Base-by-base conservation (phyloP, 1,140 invertebrate species). In the Aphidius gifuensis region DNA sequence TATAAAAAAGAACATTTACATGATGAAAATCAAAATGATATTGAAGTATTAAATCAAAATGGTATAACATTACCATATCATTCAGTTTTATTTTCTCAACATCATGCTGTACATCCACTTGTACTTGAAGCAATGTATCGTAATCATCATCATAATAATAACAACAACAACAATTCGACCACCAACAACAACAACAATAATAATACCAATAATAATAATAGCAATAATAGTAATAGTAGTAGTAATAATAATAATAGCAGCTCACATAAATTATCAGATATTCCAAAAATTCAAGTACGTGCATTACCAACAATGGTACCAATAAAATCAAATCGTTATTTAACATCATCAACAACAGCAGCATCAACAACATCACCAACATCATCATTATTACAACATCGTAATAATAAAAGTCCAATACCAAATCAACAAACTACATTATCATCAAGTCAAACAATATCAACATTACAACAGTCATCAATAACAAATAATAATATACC, bases 111-210 rank as follows among this genome's bases (percentile, higher is more conserved):
- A 5, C 88, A 88, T 71, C 88, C 88, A 0, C 80, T 87, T 62
- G 84, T 90, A 62, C 78, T 90, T 46, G 88, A 90, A 65, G 87
- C 87, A 16, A 89, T 90, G 85, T 89, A 88, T 72, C 78, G 87
- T 53, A 85, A 85, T 16, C 83, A 84, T 39, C 79, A 80, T 58
- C 74, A 74, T 54, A 73, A 79, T 16, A 73, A 78, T 9, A 74
- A 79, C 9, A 51, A 55, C 68, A 32, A 32, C 23, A 32, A 32
- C 23, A 32, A 32, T 32, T 0, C 16, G 16, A 16, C 16, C 16
- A 16, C 16, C 16, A 32, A 32, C 2, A 32, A 4, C 23, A 32
- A 32, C 4, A 32, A 4, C 4, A 32, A 32, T 32, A 32, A 3
- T 32, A 4, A 32, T 32, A 32, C 23, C 23, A 32, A 32, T 32